Evolutionary conservation across 2,888 invertebrate species (phyloP), one percentile per base, ranked within the genome.

Genomic region (Drosophila paranaensis): DNA sequence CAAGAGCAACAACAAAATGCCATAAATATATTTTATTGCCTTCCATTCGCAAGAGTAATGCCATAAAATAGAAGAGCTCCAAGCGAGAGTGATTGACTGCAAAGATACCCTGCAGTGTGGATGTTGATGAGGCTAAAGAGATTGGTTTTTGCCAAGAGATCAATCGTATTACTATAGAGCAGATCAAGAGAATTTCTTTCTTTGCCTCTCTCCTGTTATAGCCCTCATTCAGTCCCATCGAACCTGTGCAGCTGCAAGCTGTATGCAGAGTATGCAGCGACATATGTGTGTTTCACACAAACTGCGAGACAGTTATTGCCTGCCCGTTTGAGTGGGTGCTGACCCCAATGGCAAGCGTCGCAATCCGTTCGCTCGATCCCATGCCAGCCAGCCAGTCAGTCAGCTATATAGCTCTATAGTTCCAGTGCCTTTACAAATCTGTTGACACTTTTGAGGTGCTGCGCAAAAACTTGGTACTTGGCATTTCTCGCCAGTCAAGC

Each of bases 381-480:
- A 25, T 9, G 37, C 13, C 25, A 37, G 46, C 3, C n/a, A 42
- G 46, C 20, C 51, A 39, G 43, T 11, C 6, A 35, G 33, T 6
- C 48, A 30, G 62, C 40, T 58, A 55, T 58, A 56, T 45, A 71
- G 51, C 60, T 64, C 74, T 64, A 65, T 55, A 65, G 53, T 45
- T 65, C 74, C 74, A 74, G 65, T 30, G 54, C 61, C 61, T 77
- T 63, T 71, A 60, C 69, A 81, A 79, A 82, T 82, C 76, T 85
- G 79, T 82, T 85, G 86, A 86, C 82, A 82, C 65, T 80, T 77
- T 76, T 69, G 65, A 77, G 77, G 69, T 77, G 77, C 77, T 77
- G 77, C 77, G 77, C 77, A 77, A 77, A 77, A 77, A 50, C 68
- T 56, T 62, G 64, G 51, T 45, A 14, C 54, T 60, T 54, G 53